A percentile compares a stretch with the other conserved stretches of the same genome.
Evolutionary conservation across 1,140 invertebrate genomes (phyloP).

Genomic region (Macrobrachium nipponense): DNA sequence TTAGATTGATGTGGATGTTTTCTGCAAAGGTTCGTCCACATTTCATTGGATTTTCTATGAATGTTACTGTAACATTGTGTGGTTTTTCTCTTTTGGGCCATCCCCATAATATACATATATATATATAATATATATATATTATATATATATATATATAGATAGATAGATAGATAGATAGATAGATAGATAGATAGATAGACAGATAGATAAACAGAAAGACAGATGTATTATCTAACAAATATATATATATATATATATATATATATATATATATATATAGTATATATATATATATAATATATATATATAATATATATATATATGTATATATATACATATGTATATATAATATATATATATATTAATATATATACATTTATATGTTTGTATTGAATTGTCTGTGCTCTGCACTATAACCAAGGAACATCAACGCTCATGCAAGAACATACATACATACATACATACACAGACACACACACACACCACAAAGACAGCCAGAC

Average conservation of each 20-base stretch:
- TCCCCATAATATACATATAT: too few species aligned
- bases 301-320: background rate
- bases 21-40: too few species aligned
- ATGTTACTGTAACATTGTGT: too few species aligned
- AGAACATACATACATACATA: background rate
- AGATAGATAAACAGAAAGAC: too few species aligned
- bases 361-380: conserved; percentile 10
- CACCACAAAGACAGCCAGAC: background rate
- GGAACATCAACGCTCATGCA: background rate
- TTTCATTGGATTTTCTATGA: too few species aligned
- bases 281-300: background rate
- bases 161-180: background rate
- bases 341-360: conserved; percentile 19
- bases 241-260: conserved; percentile 12
- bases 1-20: too few species aligned
- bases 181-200: background rate
- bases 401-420: too few species aligned
- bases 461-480: background rate
- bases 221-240: background rate
- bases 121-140: too few species aligned
- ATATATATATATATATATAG: conserved; percentile 3
- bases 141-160: conserved; percentile 15
- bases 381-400: background rate
- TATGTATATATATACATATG: background rate
- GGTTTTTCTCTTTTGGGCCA: too few species aligned